phyloP scores from a whole-genome alignment of 2,888 invertebrate species.

The Spodoptera littoralis region DNA sequence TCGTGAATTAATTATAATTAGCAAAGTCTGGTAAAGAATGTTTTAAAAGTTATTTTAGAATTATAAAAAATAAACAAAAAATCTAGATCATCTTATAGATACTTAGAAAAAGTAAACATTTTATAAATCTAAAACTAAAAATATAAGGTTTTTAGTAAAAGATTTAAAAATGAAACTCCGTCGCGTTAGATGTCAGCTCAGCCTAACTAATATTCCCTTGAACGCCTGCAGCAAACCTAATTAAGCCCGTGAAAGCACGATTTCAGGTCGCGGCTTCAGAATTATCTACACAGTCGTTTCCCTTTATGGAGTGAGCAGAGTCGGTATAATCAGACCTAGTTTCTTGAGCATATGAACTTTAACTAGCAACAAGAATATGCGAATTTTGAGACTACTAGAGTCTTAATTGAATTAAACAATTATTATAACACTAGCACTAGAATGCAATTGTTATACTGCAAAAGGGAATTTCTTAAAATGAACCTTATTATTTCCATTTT shows the following conservation, averaged over 20 bases:
- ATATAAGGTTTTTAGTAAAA: neutral
- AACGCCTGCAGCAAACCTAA: slow-evolving; percentile 41
- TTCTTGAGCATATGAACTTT: slow-evolving; percentile 13
- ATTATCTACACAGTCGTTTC: slow-evolving; percentile 43
- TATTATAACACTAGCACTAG: neutral
- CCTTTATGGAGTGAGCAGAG: slow-evolving; percentile 22
- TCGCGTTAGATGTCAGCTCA: slow-evolving; percentile 8
- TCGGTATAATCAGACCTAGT: slow-evolving; percentile 10
- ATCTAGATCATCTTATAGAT: too few relatives aligned
- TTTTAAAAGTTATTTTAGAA: too few relatives aligned
- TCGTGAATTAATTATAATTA: too few relatives aligned
- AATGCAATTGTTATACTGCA: too few relatives aligned
- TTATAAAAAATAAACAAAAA: too few relatives aligned
- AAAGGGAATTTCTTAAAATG: too few relatives aligned
- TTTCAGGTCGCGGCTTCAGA: slow-evolving; percentile 39
- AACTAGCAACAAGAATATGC: neutral
- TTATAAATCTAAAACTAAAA: neutral
- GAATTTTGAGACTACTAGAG: neutral
- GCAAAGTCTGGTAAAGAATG: too few relatives aligned
- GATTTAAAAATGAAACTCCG: slow-evolving; percentile 5
- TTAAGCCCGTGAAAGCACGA: slow-evolving; percentile 42
- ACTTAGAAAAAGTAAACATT: neutral
- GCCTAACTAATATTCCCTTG: slow-evolving; percentile 21
- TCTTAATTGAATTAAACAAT: slow-evolving; percentile 8
- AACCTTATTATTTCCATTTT: too few relatives aligned